Percentiles rank a stretch among this genome's conserved stretches.
Evolutionary conservation across 2,113 vertebrate species (phyloP).

Genomic region (Bolborhynchus lineola): DNA sequence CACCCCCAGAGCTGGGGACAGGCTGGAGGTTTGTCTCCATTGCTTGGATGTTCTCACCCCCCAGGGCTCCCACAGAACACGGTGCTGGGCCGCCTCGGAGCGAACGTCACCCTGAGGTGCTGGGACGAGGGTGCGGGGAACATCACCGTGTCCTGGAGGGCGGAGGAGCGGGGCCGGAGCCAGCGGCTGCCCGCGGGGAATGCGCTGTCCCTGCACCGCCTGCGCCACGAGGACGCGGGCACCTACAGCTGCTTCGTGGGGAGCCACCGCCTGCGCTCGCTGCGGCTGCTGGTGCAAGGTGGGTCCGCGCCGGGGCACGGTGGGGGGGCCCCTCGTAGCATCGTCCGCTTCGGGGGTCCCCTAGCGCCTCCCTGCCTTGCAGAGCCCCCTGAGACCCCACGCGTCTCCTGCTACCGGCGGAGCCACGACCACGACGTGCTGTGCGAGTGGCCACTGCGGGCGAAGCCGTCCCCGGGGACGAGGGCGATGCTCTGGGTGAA

Average conservation of each 20-base stretch:
- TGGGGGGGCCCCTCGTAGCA: neutral
- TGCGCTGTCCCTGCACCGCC: neutral
- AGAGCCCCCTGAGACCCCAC: slow-evolving; percentile 61
- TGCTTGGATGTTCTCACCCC: accelerated
- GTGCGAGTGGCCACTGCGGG: slow-evolving; percentile 67
- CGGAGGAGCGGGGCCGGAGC: neutral
- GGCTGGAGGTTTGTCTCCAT: neutral
- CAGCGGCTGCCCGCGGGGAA: neutral
- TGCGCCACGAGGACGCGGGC: slow-evolving; percentile 37
- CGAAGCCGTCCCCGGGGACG: neutral
- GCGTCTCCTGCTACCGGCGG: slow-evolving; percentile 57
- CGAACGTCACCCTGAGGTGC: slow-evolving; percentile 52
- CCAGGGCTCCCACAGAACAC: neutral
- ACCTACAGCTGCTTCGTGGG: slow-evolving; percentile 55
- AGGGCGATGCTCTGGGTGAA: slow-evolving; percentile 40
- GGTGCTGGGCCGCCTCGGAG: neutral
- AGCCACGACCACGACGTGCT: slow-evolving; percentile 24
- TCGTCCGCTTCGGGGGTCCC: accelerated
- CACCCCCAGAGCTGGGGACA: no score
- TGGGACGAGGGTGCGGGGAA: neutral
- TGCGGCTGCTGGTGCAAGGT: slow-evolving; percentile 72
- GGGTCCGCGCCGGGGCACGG: neutral
- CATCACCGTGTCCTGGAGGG: slow-evolving; percentile 11
- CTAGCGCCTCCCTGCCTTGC: neutral
- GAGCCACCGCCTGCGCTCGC: neutral